Evolutionary conservation across 1,140 invertebrate genomes (phyloP).

Genomic region (Agrypnia vestita): DNA sequence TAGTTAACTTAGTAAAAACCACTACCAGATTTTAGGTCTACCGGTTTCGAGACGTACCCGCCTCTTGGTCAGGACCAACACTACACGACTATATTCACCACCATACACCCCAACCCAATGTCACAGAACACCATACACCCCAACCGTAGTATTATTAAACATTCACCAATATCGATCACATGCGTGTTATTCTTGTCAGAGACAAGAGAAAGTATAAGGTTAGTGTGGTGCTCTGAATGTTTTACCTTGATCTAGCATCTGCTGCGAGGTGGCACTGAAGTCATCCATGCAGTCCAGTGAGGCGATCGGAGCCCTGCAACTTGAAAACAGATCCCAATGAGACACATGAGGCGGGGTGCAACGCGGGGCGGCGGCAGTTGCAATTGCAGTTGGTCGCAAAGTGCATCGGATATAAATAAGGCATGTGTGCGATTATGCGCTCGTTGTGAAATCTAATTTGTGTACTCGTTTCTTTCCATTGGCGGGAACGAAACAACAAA

Average conservation of each 20-base stretch:
- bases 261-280: slow-evolving; percentile 80
- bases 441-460: background rate
- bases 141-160: no score
- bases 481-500: background rate
- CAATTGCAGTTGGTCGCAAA: background rate
- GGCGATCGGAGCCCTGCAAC: slow-evolving; percentile 91
- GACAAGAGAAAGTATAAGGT: no score
- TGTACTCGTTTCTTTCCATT: background rate
- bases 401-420: no score
- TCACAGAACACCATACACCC: no score
- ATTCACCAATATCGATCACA: no score
- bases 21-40: no score
- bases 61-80: no score
- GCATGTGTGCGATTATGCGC: background rate
- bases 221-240: background rate
- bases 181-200: no score
- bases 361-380: background rate
- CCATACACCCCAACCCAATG: no score
- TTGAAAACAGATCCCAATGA: slow-evolving; percentile 66
- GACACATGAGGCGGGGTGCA: background rate
- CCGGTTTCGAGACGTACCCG: no score
- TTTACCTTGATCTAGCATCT: slow-evolving; percentile 72
- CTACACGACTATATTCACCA: no score
- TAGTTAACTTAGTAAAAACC: no score
- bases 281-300: slow-evolving; percentile 95